These are phyloP conservation scores for Boleophthalmus pectinirostris DNA, from an alignment of 2,113 vertebrate genomes.

Conservation along the genomic window DNA sequence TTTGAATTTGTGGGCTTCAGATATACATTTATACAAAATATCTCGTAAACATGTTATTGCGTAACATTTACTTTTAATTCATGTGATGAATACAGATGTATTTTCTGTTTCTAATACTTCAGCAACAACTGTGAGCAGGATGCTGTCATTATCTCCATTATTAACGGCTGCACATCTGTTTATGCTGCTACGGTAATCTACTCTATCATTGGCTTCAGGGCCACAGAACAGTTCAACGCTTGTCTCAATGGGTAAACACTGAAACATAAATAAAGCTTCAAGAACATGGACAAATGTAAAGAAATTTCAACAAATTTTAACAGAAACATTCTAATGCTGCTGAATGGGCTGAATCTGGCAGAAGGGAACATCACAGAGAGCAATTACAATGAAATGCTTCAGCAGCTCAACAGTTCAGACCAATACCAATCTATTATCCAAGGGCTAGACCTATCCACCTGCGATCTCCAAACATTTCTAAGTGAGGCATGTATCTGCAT, in stretches of 20 bases:
- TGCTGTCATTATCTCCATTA: conserved; percentile 88
- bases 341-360: conserved; percentile 51
- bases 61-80: background rate
- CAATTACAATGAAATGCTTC: conserved; percentile 43
- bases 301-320: background rate
- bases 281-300: background rate
- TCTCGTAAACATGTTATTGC: background rate
- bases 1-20: too few species aligned
- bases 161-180: conserved; percentile 93
- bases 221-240: conserved; percentile 83
- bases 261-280: background rate
- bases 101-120: background rate
- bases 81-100: background rate
- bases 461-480: conserved; percentile 62
- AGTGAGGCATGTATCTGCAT: conserved; percentile 71
- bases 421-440: conserved; percentile 34
- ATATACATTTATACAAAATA: background rate
- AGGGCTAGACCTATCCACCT: conserved; percentile 48
- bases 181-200: conserved; percentile 89
- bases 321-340: conserved; percentile 63
- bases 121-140: conserved; percentile 97
- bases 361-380: conserved; percentile 49
- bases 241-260: conserved; percentile 56
- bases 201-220: conserved; percentile 91
- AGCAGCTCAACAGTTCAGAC: conserved; percentile 40